These are phyloP conservation scores for Ceryle rudis DNA, from an alignment of 2,797 vertebrate genomes.

Conservation along the genomic window DNA sequence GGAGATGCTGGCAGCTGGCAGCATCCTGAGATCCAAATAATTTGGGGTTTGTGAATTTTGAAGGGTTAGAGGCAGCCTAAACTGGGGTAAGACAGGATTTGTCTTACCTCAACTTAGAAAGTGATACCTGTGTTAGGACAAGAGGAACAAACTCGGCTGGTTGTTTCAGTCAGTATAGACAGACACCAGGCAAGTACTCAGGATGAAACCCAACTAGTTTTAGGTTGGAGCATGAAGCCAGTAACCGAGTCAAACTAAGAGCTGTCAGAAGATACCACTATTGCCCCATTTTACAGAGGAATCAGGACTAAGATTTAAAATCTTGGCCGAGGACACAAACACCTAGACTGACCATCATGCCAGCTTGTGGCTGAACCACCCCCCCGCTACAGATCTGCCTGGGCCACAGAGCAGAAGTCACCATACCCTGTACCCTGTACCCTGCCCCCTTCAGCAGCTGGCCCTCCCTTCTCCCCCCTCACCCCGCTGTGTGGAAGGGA, in stretches of 20 bases:
- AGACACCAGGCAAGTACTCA: not conserved
- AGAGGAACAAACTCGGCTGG: not conserved
- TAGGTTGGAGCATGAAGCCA: not conserved
- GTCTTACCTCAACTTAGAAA: not conserved
- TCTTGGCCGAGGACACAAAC: not conserved
- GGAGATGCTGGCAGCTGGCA: not conserved
- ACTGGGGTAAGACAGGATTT: too few species aligned
- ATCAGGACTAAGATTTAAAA: not conserved
- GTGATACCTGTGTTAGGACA: not conserved
- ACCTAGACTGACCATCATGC: rapidly evolving
- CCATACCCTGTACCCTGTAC: not conserved
- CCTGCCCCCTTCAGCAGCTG: rapidly evolving
- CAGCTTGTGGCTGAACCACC: not conserved
- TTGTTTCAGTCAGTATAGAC: not conserved
- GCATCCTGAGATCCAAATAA: not conserved
- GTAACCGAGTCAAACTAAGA: not conserved
- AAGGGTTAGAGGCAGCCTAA: not conserved
- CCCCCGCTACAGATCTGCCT: not conserved
- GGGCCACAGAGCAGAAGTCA: not conserved
- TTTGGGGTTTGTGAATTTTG: rapidly evolving
- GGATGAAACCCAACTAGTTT: not conserved
- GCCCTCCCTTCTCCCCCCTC: too few species aligned
- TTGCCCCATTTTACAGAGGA: not conserved
- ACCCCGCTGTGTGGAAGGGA: rapidly evolving
- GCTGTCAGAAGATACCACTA: not conserved